A percentile compares a stretch with the other conserved stretches of the same genome.
These are phyloP conservation scores for Sminthurides aquaticus DNA, from an alignment of 2,888 invertebrate genomes.

Conservation along the genomic window DNA sequence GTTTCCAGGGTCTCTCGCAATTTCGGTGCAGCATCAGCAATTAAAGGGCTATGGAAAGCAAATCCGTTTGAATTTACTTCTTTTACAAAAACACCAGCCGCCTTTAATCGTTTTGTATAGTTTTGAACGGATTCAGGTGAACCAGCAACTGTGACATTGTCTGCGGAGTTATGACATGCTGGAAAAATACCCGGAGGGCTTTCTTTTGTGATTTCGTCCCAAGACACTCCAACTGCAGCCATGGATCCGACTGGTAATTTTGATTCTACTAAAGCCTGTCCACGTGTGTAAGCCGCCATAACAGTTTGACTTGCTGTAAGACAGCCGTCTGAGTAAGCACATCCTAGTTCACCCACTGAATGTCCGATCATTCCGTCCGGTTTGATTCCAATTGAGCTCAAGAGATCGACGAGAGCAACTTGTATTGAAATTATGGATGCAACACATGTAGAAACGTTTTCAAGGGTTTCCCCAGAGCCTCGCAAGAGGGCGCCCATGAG, in stretches of 20 bases:
- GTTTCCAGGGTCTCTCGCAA: constrained; percentile 66
- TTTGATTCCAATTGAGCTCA: constrained; percentile 63
- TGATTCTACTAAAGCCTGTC: constrained; percentile 58
- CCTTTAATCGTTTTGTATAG: constrained; percentile 61
- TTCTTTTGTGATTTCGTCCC: constrained; percentile 67
- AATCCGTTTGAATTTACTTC: constrained; percentile 76
- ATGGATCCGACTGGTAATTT: constrained; percentile 67
- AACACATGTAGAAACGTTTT: constrained; percentile 80
- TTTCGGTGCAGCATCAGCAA: constrained; percentile 73
- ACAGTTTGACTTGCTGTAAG: constrained; percentile 89
- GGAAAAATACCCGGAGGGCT: constrained; percentile 72
- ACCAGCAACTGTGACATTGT: constrained; percentile 91
- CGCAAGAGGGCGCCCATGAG: constrained; percentile 68
- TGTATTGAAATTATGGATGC: constrained; percentile 80
- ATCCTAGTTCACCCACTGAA: constrained; percentile 85
- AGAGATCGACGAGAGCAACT: constrained; percentile 81
- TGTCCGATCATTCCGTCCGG: constrained; percentile 95
- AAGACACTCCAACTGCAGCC: constrained; percentile 81
- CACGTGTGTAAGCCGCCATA: constrained; percentile 67
- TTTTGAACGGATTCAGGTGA: constrained; percentile 61
- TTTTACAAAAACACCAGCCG: constrained; percentile 72
- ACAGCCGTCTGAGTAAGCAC: constrained; percentile 92
- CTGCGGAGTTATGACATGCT: constrained; percentile 89
- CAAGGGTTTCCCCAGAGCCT: constrained; percentile 68
- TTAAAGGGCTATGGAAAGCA: constrained; percentile 88